A percentile compares a stretch with the other conserved stretches of the same genome.
phyloP scores from a whole-genome alignment of 2,888 invertebrate genomes.

The Camptogramma bilineatum region DNA sequence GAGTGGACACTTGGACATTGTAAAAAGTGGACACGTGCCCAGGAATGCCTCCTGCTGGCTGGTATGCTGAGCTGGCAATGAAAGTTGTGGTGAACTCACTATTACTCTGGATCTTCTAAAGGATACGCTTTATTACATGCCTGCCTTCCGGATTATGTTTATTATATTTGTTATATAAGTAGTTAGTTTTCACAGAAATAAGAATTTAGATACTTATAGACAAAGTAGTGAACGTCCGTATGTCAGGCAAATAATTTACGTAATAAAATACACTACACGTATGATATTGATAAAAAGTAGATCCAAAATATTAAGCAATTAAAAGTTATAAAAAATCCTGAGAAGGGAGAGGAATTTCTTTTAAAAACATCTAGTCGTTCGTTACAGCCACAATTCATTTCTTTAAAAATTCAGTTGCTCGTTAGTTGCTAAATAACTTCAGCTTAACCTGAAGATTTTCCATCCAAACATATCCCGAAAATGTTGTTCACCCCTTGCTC shows the following conservation, averaged over 20 bases:
- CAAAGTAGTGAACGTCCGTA: no score
- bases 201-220: no score
- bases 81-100: slow-evolving; percentile 49
- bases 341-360: no score
- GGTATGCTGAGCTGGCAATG: slow-evolving; percentile 80
- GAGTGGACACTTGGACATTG: slow-evolving; percentile 43
- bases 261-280: no score
- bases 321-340: no score
- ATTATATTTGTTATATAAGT: no score
- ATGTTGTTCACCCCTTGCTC: slow-evolving; percentile 45
- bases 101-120: slow-evolving; percentile 47
- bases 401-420: not conserved
- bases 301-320: no score
- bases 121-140: slow-evolving; percentile 40
- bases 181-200: not conserved
- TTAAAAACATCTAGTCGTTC: not conserved
- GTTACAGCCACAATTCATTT: not conserved
- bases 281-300: no score
- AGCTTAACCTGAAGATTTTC: slow-evolving; percentile 8
- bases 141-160: not conserved
- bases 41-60: slow-evolving; percentile 44
- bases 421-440: slow-evolving; percentile 6
- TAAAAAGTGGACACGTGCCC: slow-evolving; percentile 44
- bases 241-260: no score
- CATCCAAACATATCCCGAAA: slow-evolving; percentile 35